Conservation (phyloP, 53 echinoderm and acorn worm species). For the Luidia sarsii region DNA sequence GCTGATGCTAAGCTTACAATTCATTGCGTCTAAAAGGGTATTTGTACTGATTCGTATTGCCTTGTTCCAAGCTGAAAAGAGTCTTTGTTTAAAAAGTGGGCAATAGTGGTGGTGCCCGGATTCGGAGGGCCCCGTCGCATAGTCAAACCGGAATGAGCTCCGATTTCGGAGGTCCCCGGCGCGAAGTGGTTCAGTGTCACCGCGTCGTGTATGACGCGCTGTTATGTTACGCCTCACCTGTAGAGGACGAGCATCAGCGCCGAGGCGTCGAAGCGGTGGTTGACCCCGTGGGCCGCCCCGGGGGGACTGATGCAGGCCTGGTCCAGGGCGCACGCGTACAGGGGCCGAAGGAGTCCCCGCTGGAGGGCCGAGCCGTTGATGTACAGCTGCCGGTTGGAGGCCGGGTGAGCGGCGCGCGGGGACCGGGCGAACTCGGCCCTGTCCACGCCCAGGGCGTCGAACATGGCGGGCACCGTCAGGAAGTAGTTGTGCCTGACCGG, state of each 20-base stretch:
- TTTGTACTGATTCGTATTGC: no score
- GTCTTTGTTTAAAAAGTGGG: no score
- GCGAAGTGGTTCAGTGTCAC: no score
- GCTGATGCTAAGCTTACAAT: no score
- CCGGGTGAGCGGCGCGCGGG: slow-evolving; percentile 42
- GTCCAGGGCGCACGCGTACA: slow-evolving; percentile 47
- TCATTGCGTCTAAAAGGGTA: no score
- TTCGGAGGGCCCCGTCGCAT: no score
- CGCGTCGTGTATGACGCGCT: no score
- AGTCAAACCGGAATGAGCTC: no score
- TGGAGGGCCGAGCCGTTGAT: slow-evolving; percentile 68
- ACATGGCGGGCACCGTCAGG: slow-evolving; percentile 50
- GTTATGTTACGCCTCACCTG: no score
- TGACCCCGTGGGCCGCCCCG: slow-evolving; percentile 14
- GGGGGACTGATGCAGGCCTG: slow-evolving; percentile 17
- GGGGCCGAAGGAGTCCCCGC: slow-evolving; percentile 40
- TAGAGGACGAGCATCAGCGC: slow-evolving; percentile 39
- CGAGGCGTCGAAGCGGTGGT: slow-evolving; percentile 45
- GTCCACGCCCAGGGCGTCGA: slow-evolving; percentile 55
- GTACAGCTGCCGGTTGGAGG: slow-evolving; percentile 65
- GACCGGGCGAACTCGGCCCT: slow-evolving; percentile 39
- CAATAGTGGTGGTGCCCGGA: no score
- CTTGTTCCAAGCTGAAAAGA: no score
- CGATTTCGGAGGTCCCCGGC: no score
- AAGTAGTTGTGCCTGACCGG: slow-evolving; percentile 63